Conservation (phyloP, 30 jellyfish, hydroid and myxozoan species). For the Hydractinia symbiolongicarpus region DNA sequence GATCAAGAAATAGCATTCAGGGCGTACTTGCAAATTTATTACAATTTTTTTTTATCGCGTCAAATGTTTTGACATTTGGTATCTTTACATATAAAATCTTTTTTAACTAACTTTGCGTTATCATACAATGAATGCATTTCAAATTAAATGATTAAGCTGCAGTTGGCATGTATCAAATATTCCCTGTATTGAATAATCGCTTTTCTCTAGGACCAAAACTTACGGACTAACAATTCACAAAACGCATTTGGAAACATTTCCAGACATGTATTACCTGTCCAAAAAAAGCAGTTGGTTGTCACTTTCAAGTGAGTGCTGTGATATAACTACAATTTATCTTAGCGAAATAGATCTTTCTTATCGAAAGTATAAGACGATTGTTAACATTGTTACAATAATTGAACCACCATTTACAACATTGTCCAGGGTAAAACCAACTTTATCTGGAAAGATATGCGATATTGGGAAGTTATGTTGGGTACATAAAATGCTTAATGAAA, state of each 20-base stretch:
- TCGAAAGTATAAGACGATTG: neutral
- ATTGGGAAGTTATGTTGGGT: conserved; percentile 26
- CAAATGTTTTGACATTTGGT: too few relatives aligned
- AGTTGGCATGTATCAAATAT: too few relatives aligned
- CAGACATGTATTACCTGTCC: neutral
- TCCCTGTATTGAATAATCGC: too few relatives aligned
- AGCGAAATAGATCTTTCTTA: neutral
- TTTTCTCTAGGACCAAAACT: neutral
- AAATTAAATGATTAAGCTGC: too few relatives aligned
- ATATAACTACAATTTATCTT: neutral
- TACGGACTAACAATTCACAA: neutral
- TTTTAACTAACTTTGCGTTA: too few relatives aligned
- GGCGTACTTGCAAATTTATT: too few relatives aligned
- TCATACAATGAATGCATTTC: too few relatives aligned
- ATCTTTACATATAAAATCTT: too few relatives aligned
- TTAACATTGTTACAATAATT: conserved; percentile 38
- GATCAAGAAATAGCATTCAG: too few relatives aligned
- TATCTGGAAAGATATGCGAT: conserved; percentile 9
- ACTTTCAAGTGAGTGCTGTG: neutral
- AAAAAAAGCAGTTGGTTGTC: neutral
- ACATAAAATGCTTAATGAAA: neutral
- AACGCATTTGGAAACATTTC: too few relatives aligned
- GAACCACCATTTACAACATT: conserved; percentile 63
- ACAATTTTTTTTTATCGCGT: too few relatives aligned
- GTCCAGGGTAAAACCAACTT: conserved; percentile 22